Percentiles rank a stretch among this genome's conserved stretches.
These are phyloP conservation scores for Eptatretus burgeri DNA, from an alignment of 2,113 vertebrate genomes.

Conservation along the genomic window DNA sequence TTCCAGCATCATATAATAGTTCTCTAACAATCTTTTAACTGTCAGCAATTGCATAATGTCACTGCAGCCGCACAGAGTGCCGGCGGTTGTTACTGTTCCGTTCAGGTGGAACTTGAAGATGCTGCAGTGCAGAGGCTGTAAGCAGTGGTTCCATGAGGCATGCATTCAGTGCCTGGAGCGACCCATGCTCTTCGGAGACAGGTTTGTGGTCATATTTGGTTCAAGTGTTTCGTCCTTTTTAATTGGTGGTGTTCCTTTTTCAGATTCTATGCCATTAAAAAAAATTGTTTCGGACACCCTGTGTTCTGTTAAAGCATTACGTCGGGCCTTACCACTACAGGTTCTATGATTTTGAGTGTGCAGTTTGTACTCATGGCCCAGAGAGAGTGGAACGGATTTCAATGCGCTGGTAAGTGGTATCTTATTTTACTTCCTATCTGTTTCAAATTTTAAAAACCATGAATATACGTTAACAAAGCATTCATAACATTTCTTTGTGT, in stretches of 20 bases:
- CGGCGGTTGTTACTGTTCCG: conserved; percentile 8
- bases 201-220: conserved; percentile 17
- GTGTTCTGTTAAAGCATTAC: too few relatives aligned
- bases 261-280: too few relatives aligned
- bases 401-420: conserved; percentile 34
- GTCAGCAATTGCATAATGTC: too few relatives aligned
- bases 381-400: conserved; percentile 61
- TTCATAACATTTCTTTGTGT: background rate
- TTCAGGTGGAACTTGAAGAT: conserved; percentile 85
- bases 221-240: too few relatives aligned
- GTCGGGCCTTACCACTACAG: conserved; percentile 17
- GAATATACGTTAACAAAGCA: background rate
- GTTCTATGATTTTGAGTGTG: conserved; percentile 69
- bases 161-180: conserved; percentile 71
- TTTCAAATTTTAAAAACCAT: background rate
- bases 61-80: background rate
- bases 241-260: too few relatives aligned
- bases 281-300: background rate
- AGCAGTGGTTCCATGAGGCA: conserved; percentile 94
- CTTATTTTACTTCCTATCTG: too few relatives aligned
- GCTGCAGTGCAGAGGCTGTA: conserved; percentile 61
- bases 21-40: too few relatives aligned
- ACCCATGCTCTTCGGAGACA: conserved; percentile 74
- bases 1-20: too few relatives aligned
- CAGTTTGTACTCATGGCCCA: conserved; percentile 55